Evolutionary conservation across 2,113 vertebrate genomes (phyloP), one percentile per base, ranked within the genome.

Genomic region (Spermophilus dauricus): DNA sequence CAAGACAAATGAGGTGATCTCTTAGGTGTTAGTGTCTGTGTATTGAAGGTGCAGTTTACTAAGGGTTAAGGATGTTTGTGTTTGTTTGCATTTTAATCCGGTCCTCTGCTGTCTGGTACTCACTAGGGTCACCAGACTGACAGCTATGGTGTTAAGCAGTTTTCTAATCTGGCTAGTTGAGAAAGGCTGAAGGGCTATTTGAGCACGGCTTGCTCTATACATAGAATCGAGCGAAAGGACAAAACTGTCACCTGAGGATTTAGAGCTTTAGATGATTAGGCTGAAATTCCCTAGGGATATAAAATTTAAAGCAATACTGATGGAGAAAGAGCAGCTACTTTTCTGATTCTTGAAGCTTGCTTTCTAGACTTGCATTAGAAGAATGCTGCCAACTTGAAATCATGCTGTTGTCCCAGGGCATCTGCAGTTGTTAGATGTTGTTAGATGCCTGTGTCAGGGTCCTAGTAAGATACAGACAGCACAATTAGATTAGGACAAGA

Each of bases 201-300:
- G 45, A 96, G 37, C 67, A 89, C 11, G 20, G 24, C 39, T 96
- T 94, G 48, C 95, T 97, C 86, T 95, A 2, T 94, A 77, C 87
- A 45, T 92, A 93, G 97, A 94, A 94, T 32, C 81, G 58, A 82
- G n/a, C 28, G 65, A 96, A 94, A 97, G 95, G 73, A 97, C 88
- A 82, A 88, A 96, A 72, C 37, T 30, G 4, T 97, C 75, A 97
- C 96, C 93, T 70, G 20, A 96, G 83, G 95, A 93, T 97, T 98
- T 96, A 97, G 70, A 97, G 81, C 67, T 70, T 53, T 63, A 58
- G 94, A 93, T 26, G 89, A 95, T 86, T 95, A 90, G 86, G 86
- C 58, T 77, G 65, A 76, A 97, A 77, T 63, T 92, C 81, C 39
- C 48, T 37, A 91, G 85, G 87, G 83, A 96, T 5, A 30, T 63